These are phyloP conservation scores for Erinaceus europaeus DNA, from an alignment of 2,113 vertebrate species.

Conservation along the genomic window DNA sequence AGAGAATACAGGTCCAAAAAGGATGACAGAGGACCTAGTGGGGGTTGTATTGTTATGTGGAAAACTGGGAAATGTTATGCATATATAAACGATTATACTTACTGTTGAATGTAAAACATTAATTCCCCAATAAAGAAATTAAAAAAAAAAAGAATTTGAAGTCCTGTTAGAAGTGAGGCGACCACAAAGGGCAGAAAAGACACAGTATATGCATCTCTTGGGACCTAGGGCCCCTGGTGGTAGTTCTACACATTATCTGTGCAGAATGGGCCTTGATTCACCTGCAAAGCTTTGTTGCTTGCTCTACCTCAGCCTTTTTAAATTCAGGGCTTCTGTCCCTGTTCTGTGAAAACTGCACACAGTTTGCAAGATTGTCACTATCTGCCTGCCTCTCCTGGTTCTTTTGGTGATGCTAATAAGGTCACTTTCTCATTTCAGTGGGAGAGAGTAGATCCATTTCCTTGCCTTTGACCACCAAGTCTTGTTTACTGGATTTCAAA, in stretches of 20 bases:
- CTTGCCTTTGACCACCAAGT: not conserved
- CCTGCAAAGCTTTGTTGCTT: not conserved
- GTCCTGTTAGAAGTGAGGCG: not conserved
- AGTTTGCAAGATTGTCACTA: not conserved
- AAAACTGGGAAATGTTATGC: no score
- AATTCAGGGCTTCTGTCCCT: not conserved
- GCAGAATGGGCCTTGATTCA: no score
- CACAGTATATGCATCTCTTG: not conserved
- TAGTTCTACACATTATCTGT: no score
- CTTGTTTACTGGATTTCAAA: constrained; percentile 9
- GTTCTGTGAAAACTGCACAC: not conserved
- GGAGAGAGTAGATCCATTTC: not conserved
- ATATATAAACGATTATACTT: no score
- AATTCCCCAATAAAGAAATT: no score
- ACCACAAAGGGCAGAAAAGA: not conserved
- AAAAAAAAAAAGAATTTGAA: no score
- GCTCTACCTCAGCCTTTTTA: not conserved
- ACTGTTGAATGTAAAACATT: no score
- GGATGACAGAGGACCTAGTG: no score
- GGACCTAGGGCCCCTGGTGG: not conserved
- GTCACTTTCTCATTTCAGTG: not conserved
- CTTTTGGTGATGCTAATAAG: not conserved
- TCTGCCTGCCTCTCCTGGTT: not conserved
- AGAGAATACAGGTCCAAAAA: no score
- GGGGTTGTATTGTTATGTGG: no score